Percentiles rank a stretch among this genome's conserved stretches.
These are phyloP conservation scores for Chaenogobius annularis DNA, from an alignment of 2,113 vertebrate genomes.

Conservation along the genomic window DNA sequence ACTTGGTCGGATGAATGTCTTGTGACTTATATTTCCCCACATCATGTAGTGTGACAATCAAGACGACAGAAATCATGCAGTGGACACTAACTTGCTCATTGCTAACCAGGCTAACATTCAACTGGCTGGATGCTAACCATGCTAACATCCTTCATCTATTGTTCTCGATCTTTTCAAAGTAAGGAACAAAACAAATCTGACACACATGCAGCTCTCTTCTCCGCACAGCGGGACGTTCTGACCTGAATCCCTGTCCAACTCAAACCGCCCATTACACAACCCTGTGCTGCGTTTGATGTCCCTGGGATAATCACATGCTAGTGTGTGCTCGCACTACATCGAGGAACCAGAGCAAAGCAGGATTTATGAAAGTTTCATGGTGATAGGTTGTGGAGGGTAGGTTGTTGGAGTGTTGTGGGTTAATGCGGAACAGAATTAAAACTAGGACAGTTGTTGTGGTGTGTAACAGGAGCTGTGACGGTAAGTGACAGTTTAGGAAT, in stretches of 20 bases:
- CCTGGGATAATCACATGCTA: conserved; percentile 4
- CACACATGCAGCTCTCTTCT: neutral
- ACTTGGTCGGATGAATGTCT: too few species aligned
- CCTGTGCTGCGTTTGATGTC: neutral
- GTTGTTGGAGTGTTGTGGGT: conserved; percentile 13
- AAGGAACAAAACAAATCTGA: neutral
- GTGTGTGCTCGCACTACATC: conserved; percentile 1
- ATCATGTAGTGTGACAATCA: too few species aligned
- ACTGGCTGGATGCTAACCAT: neutral
- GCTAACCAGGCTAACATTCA: neutral
- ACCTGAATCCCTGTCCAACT: conserved; percentile 2
- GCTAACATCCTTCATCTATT: neutral
- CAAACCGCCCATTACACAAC: neutral
- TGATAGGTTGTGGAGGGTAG: conserved; percentile 1
- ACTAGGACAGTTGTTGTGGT: neutral
- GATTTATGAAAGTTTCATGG: conserved; percentile 43
- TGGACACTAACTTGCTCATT: neutral
- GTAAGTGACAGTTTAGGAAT: too few species aligned
- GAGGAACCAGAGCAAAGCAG: neutral
- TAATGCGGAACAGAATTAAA: conserved; percentile 4
- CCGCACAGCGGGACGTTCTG: neutral
- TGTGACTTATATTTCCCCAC: too few species aligned
- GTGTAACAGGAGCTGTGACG: neutral
- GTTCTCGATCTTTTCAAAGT: too few species aligned
- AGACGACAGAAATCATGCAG: too few species aligned